These are phyloP conservation scores for Sebastiscus albofasciatus DNA, from an alignment of 2,797 vertebrate genomes.

Conservation along the genomic window DNA sequence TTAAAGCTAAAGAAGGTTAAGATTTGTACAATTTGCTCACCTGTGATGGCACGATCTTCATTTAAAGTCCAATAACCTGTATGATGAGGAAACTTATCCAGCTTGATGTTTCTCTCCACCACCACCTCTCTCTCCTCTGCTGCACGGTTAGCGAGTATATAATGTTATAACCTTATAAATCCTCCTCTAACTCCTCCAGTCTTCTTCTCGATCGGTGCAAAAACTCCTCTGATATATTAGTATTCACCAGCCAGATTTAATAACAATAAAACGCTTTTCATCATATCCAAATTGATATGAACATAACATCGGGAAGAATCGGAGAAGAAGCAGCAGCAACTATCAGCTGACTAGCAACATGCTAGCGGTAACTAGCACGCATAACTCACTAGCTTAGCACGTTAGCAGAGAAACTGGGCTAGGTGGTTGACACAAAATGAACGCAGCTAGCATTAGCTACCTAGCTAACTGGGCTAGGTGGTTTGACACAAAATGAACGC, in stretches of 20 bases:
- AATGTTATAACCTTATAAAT: too few species aligned
- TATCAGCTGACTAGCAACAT: slow-evolving; percentile 79
- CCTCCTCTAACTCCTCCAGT: too few species aligned
- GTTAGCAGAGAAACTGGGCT: slow-evolving; percentile 67
- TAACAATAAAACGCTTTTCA: slow-evolving; percentile 32
- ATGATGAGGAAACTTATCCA: slow-evolving; percentile 87
- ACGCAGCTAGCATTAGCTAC: slow-evolving; percentile 73
- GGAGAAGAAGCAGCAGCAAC: slow-evolving; percentile 21
- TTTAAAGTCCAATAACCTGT: slow-evolving; percentile 89
- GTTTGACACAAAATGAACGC: slow-evolving; percentile 35
- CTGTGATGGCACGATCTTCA: slow-evolving; percentile 89
- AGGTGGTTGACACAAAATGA: slow-evolving; percentile 43
- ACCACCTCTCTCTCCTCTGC: slow-evolving; percentile 72
- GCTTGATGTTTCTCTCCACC: slow-evolving; percentile 69
- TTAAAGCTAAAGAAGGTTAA: too few species aligned
- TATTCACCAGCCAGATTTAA: slow-evolving; percentile 57
- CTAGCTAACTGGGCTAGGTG: slow-evolving; percentile 71
- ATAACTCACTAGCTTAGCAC: slow-evolving; percentile 74
- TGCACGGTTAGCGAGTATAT: slow-evolving; percentile 74
- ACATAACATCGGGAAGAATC: slow-evolving; percentile 23
- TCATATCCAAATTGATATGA: slow-evolving; percentile 28
- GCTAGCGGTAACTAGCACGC: slow-evolving; percentile 78
- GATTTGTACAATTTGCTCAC: slow-evolving; percentile 63
- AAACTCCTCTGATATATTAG: too few species aligned
- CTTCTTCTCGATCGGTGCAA: too few species aligned